Base-by-base conservation (phyloP, 2,888 invertebrate genomes). In the Nymphalis c-album region DNA sequence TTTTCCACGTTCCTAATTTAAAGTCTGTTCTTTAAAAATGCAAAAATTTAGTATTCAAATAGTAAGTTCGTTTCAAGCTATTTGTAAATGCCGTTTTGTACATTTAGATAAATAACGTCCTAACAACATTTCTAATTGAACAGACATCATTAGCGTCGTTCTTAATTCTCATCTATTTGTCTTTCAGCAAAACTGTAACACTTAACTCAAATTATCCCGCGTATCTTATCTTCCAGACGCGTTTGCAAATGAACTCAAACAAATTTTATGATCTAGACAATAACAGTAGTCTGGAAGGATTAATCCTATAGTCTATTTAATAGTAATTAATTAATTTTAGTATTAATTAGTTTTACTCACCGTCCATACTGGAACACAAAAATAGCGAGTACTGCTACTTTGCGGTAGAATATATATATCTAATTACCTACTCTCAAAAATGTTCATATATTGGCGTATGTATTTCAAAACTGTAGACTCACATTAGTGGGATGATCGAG, bases 111-210 rank as follows among this genome's bases (percentile, higher is more conserved):
- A 69, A 69, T 63, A 55, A 31, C 31, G 60, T 45, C 59, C 35
- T 60, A 66, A 69, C 60, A 60, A 63, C 59, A 57, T 48, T 60
- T 58, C 60, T 66, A 67, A 69, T 63, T 66, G 60, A 47, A 35
- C 45, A n/a, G 50, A 57, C 60, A 48, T 60, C 69, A 63, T 69
- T 69, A 69, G 63, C 46, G 46, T 50, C 46, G 51, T 47, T 57
- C 55, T 51, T 16, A 66, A 67, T 60, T 60, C 35, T 22, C 55
- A 26, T 63, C 55, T 55, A 65, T 55, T 65, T 60, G 53, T 60
- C 60, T 60, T 35, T 13, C 20, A n/a, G 17, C n/a, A 18, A 35
- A 63, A 26, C n/a, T 47, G 17, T 35, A 57, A 58, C 20, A 63
- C 48, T 57, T 55, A 17, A 16, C 46, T 45, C 20, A n/a, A 63